Evolutionary conservation across 2,113 vertebrate species (phyloP).

Genomic region (Indicator maculatus): DNA sequence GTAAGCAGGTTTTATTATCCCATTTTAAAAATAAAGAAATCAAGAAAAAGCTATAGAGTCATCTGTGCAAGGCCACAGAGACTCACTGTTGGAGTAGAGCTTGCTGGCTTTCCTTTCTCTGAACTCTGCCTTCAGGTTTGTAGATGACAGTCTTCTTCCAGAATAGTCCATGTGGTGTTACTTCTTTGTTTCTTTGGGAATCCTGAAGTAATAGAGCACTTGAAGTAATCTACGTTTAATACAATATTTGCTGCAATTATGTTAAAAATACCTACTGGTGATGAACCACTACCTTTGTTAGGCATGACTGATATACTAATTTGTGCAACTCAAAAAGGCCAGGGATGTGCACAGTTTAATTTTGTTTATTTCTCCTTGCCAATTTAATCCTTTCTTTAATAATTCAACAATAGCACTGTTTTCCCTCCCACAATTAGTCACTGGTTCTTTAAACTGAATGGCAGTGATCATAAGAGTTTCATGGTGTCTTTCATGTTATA

Average conservation of each 20-base stretch:
- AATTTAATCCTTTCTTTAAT: conserved; percentile 56
- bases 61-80: not conserved
- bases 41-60: not conserved
- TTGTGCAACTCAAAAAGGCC: not conserved
- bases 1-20: not conserved
- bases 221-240: not conserved
- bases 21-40: not conserved
- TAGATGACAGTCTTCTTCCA: not conserved
- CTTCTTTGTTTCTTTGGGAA: not conserved
- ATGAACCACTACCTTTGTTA: not conserved
- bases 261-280: not conserved
- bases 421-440: conserved; percentile 12
- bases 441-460: conserved; percentile 64
- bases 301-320: not conserved
- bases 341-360: conserved; percentile 29
- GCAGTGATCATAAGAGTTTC: conserved; percentile 69
- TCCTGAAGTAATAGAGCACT: not conserved
- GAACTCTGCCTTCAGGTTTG: not conserved
- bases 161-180: not conserved
- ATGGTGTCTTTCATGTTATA: conserved; percentile 75
- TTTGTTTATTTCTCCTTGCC: conserved; percentile 62
- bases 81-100: not conserved
- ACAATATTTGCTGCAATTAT: not conserved
- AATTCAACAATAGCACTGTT: conserved; percentile 40
- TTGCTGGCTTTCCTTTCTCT: not conserved